These are phyloP conservation scores for Drosophila bunnanda DNA, from an alignment of 2,888 invertebrate species.

Conservation along the genomic window DNA sequence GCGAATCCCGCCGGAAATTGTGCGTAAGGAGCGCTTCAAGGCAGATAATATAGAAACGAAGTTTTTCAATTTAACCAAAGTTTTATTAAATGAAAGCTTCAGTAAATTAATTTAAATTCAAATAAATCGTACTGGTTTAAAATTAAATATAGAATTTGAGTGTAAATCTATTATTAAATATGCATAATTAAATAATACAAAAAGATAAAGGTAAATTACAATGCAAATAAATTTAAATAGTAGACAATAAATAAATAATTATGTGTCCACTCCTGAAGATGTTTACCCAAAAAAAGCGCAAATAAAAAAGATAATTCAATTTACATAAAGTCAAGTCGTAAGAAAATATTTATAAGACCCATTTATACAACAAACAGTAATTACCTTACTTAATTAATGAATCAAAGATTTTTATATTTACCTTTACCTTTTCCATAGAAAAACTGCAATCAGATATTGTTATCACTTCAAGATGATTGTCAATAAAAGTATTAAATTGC, in stretches of 20 bases:
- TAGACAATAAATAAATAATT: neutral
- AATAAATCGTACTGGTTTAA: neutral
- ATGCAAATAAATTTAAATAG: neutral
- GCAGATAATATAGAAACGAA: neutral
- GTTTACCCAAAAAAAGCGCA: neutral
- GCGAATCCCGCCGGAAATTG: slow-evolving; percentile 43
- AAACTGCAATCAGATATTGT: neutral
- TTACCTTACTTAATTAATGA: neutral
- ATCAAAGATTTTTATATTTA: neutral
- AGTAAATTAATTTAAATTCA: neutral
- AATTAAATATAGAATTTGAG: neutral
- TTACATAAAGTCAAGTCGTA: neutral
- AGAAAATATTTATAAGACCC: neutral
- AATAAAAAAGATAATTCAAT: neutral
- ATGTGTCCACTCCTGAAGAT: neutral
- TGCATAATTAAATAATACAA: neutral
- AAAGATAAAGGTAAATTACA: neutral
- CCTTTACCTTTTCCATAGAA: neutral
- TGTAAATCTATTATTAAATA: neutral
- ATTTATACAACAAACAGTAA: neutral
- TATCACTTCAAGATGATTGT: slow-evolving; percentile 4
- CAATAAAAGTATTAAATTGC: slow-evolving; percentile 9
- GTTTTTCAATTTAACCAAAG: slow-evolving; percentile 6
- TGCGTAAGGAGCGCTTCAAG: slow-evolving; percentile 28
- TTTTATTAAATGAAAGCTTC: neutral